Evolutionary conservation across 2,797 vertebrate genomes (phyloP), one percentile per base, ranked within the genome.

Genomic region (Psittacula derbiana): DNA sequence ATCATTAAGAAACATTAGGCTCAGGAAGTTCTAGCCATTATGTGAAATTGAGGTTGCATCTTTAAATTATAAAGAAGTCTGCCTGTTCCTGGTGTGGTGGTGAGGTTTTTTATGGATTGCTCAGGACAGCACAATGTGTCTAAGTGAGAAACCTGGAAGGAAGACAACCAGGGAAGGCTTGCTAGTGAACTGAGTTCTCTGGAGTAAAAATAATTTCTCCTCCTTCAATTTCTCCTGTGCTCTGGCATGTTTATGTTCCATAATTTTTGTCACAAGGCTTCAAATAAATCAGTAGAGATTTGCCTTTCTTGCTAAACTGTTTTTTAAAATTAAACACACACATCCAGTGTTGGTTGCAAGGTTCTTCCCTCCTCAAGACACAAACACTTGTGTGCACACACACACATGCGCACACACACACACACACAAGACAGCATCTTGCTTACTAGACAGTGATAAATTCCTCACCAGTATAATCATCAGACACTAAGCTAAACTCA

Each of bases 381-480:
- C 21, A 71, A 55, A 47, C 10, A 21, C 30, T 31, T 16, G 6
- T n/a, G 23, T 20, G 1, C 24, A 49, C 70, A 85, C 40, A 44
- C 5, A 8, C 16, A 2, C 7, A 13, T 2, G 19, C 23, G 3
- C 38, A 20, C 19, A 10, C 43, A 11, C 49, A 28, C 87, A 15
- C 66, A 41, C 41, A 38, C 11, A 43, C 12, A 30, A 12, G 8
- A 38, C 69, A 64, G 55, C 43, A 65, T 85, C 85, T 87, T 96
- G 88, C 94, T 97, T 97, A 97, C 92, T 92, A 96, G 94, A 97
- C 94, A 96, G 92, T 97, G 97, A 97, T 93, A 94, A 97, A 98
- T 97, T 94, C 95, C 95, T 97, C 61, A 6, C 86, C 90, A 92
- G 62, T 79, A 60, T 85, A 84, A 96, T 97, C 94, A 93, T 97